A percentile compares a stretch with the other conserved stretches of the same genome.
phyloP scores from a whole-genome alignment of 2,113 vertebrate species.

The Peromyscus maniculatus region DNA sequence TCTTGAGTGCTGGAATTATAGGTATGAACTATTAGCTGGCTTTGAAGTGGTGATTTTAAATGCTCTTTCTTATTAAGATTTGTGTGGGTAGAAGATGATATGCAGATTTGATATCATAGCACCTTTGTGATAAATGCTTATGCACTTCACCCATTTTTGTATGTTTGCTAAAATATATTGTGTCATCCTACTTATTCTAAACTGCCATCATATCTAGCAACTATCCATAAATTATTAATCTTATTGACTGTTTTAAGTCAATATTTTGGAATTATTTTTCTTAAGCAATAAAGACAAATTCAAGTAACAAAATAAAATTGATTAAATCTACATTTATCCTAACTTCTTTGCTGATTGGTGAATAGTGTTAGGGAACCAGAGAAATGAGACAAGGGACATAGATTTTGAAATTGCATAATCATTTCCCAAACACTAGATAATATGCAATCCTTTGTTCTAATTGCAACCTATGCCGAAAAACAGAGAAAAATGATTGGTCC shows the following conservation, averaged over 20 bases:
- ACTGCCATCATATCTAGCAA: neutral
- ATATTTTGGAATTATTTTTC: neutral
- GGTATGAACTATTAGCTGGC: no score
- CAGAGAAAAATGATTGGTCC: neutral
- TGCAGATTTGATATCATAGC: neutral
- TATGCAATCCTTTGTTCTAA: conserved; percentile 21
- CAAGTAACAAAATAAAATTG: neutral
- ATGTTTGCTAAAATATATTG: conserved; percentile 25
- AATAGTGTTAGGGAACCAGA: neutral
- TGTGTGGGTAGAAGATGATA: conserved; percentile 30
- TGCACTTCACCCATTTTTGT: neutral
- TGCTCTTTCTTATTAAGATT: neutral
- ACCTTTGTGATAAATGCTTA: neutral
- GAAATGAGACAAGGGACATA: neutral
- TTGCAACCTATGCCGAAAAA: neutral
- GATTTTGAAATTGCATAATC: neutral
- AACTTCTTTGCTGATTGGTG: neutral
- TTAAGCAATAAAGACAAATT: conserved; percentile 12
- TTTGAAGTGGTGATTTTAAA: neutral
- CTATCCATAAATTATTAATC: neutral
- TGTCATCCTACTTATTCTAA: neutral
- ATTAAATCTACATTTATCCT: conserved; percentile 18
- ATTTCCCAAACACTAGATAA: conserved; percentile 41
- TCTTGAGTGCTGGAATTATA: neutral
- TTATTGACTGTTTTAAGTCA: neutral